These are phyloP conservation scores for Buceros bicornis DNA, from an alignment of 2,797 vertebrate species.

Conservation along the genomic window DNA sequence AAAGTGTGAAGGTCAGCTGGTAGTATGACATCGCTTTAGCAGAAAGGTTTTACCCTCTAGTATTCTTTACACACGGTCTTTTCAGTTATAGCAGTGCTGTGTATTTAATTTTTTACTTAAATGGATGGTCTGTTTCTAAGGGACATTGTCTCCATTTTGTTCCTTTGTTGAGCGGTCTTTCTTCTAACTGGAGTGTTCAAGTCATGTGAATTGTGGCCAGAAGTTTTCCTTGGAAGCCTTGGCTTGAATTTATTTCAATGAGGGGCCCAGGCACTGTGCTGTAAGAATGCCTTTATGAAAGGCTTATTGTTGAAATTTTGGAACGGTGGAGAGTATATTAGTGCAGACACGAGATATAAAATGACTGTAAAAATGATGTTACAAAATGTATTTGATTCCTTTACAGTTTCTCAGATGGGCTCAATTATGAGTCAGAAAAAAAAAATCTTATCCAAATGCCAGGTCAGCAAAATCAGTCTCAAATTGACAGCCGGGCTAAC, in stretches of 20 bases:
- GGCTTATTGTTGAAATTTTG: slow-evolving; percentile 14
- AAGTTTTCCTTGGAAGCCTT: slow-evolving; percentile 21
- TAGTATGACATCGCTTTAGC: neutral
- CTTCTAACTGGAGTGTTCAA: neutral
- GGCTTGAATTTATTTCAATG: neutral
- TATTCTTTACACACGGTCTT: slow-evolving; percentile 37
- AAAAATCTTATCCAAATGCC: neutral
- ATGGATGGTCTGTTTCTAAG: slow-evolving; percentile 6
- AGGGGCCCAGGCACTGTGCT: neutral
- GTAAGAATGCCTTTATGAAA: slow-evolving; percentile 16
- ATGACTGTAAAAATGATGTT: neutral
- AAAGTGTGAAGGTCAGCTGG: slow-evolving; percentile 47
- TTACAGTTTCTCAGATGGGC: neutral
- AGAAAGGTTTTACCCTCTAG: slow-evolving; percentile 35
- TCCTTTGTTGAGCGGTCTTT: neutral
- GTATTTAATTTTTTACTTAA: slow-evolving; percentile 45
- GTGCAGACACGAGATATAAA: neutral
- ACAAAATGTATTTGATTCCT: neutral
- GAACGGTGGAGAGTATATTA: neutral
- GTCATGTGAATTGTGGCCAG: slow-evolving; percentile 38
- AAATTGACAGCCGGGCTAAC: neutral
- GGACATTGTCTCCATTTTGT: slow-evolving; percentile 31
- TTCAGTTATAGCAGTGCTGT: slow-evolving; percentile 25
- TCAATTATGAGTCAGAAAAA: neutral
- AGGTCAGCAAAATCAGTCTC: neutral